Evolutionary conservation across 1,140 invertebrate species (phyloP).

Genomic region (Neodiprion pinetum): DNA sequence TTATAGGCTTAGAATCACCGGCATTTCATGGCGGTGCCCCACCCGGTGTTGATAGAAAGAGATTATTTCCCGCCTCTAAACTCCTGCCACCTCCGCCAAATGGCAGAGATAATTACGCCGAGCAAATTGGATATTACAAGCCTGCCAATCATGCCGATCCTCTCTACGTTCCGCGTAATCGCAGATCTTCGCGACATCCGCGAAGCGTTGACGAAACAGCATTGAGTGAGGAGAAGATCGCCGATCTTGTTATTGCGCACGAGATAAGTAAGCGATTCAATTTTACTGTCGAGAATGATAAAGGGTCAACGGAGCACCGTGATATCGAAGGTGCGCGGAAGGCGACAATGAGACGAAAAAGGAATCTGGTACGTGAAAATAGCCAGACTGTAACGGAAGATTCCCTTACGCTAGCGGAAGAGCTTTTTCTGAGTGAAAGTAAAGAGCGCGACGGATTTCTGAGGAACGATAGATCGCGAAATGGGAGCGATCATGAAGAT

Average conservation of each 20-base stretch:
- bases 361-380: slow-evolving; percentile 1
- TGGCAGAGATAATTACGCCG: slow-evolving; percentile 30
- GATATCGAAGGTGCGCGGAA: neutral
- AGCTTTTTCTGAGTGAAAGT: neutral
- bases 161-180: neutral
- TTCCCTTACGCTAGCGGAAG: no score
- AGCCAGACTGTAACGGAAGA: no score
- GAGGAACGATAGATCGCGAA: slow-evolving; percentile 14
- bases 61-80: slow-evolving; percentile 9
- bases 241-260: slow-evolving; percentile 4
- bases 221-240: neutral
- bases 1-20: neutral
- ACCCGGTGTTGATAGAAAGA: neutral
- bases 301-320: neutral
- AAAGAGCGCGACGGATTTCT: slow-evolving; percentile 5
- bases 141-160: neutral
- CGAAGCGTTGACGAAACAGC: neutral
- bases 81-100: slow-evolving; percentile 35
- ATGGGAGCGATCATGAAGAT: slow-evolving; percentile 15
- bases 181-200: neutral
- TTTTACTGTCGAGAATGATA: neutral
- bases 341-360: neutral
- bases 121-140: slow-evolving; percentile 19
- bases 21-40: neutral
- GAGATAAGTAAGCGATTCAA: slow-evolving; percentile 2